These are phyloP conservation scores for Ichneumoninae sp. DNA, from an alignment of 2,888 invertebrate genomes.

Conservation along the genomic window DNA sequence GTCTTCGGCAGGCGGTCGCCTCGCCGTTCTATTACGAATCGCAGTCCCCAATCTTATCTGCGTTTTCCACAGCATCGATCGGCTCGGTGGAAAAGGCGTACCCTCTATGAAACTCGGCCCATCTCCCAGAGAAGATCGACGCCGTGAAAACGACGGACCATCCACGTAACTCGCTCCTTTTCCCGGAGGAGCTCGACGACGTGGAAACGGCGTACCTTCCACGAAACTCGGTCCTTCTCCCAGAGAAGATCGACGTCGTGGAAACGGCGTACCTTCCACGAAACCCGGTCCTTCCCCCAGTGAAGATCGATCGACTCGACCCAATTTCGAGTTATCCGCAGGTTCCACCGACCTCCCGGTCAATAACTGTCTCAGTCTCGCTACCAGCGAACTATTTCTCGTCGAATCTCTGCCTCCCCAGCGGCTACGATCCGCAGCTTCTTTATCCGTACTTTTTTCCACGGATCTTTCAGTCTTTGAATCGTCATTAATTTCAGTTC, in stretches of 20 bases:
- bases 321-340: slow-evolving; percentile 1
- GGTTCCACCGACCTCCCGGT: slow-evolving; percentile 1
- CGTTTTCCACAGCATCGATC: slow-evolving; percentile 73
- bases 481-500: not conserved
- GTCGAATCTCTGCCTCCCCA: slow-evolving; percentile 33
- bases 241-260: not conserved
- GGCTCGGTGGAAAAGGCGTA: slow-evolving; percentile 76
- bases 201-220: slow-evolving; percentile 75
- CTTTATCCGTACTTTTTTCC: not conserved
- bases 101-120: slow-evolving; percentile 71
- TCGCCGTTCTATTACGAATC: slow-evolving; percentile 16
- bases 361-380: slow-evolving; percentile 71
- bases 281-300: slow-evolving; percentile 61
- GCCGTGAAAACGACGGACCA: not conserved
- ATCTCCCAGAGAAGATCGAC: not conserved
- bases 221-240: slow-evolving; percentile 66
- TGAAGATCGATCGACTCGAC: slow-evolving; percentile 6
- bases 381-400: slow-evolving; percentile 70
- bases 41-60: slow-evolving; percentile 62
- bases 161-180: slow-evolving; percentile 70
- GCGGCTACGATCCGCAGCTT: not conserved
- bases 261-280: slow-evolving; percentile 33
- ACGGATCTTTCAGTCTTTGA: not conserved
- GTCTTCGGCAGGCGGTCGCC: not conserved
- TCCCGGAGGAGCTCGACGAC: not conserved